Evolutionary conservation across 2,888 invertebrate genomes (phyloP), one percentile per base, ranked within the genome.

Genomic region (Congeria kusceri): DNA sequence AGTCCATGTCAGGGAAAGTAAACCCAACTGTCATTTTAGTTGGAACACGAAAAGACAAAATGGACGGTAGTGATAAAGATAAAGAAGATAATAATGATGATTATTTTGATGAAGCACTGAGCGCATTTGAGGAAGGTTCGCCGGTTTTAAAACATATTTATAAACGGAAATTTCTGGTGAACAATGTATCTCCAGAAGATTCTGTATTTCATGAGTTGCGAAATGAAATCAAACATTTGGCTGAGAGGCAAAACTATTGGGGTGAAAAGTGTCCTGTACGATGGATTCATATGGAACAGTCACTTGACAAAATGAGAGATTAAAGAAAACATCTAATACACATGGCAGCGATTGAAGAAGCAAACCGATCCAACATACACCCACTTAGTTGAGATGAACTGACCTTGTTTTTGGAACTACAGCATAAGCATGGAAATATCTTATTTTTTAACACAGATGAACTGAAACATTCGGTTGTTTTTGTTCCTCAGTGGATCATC

Each of bases 401-500:
- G 15, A 57, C 59, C 27, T 9, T 56, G 1, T 76, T 81, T 61
- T 64, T 81, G 7, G 25, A 63, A n/a, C 71, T 81, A 56, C 81
- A 81, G 46, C 70, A 81, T 56, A 53, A 56, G 13, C 58, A 77
- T 64, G 81, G 81, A 15, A 81, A 81, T 53, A 27, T 81, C 20
- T 39, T 81, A n/a, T 81, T 63, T 39, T 81, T 65, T 53, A 70
- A 81, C 29, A 69, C 71, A 47, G 72, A 78, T 28, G 18, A 44
- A 7, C 32, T 82, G 13, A 23, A 69, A 18, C 32, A 76, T 18
- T 46, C 18, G 23, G 59, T 82, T 25, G 75, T 82, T 47, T 46
- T 82, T 18, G 56, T 61, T 13, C 82, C 82, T 15, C 77, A 78
- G 53, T 82, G 82, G 82, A 78, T 82, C 7, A 69, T 82, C 47